Percentiles rank a stretch among this genome's conserved stretches.
Conservation (phyloP, 2,797 vertebrate genomes). For the Myotis planiceps region DNA sequence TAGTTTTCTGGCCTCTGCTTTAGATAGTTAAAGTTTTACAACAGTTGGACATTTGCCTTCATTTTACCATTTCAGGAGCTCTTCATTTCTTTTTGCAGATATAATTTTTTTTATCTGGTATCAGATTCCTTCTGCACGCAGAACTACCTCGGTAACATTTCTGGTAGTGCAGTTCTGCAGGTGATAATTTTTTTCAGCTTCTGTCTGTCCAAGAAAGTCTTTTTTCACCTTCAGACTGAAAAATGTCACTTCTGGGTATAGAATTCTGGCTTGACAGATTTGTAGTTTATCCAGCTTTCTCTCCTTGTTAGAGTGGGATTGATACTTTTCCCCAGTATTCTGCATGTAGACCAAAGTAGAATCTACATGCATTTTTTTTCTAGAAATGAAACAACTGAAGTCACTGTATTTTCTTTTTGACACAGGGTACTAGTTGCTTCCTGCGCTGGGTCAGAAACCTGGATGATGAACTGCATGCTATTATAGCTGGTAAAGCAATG, state of each 20-base stretch:
- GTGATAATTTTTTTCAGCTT: conserved; percentile 11
- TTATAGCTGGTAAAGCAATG: conserved; percentile 92
- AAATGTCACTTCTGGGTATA: neutral
- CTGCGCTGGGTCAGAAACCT: conserved; percentile 97
- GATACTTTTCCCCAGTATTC: neutral
- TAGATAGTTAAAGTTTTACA: neutral
- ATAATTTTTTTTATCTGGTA: conserved; percentile 1
- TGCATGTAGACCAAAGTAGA: neutral
- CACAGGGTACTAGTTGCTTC: conserved; percentile 96
- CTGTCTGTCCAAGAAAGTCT: neutral
- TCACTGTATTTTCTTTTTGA: conserved; percentile 62
- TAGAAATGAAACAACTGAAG: conserved; percentile 38
- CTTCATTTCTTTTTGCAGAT: conserved; percentile 27
- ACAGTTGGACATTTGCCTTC: conserved; percentile 30
- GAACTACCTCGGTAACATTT: neutral
- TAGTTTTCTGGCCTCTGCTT: conserved; percentile 3
- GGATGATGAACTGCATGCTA: conserved; percentile 97
- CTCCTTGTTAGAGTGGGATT: neutral
- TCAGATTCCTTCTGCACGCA: neutral
- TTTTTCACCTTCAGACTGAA: conserved; percentile 27
- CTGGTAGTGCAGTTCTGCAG: neutral
- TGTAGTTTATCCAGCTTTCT: neutral
- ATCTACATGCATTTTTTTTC: neutral
- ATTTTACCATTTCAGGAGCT: neutral
- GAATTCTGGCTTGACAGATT: neutral